Percentiles rank a stretch among this genome's conserved stretches.
phyloP scores from a whole-genome alignment of 2,888 invertebrate species.

The Choristoneura rosaceana region DNA sequence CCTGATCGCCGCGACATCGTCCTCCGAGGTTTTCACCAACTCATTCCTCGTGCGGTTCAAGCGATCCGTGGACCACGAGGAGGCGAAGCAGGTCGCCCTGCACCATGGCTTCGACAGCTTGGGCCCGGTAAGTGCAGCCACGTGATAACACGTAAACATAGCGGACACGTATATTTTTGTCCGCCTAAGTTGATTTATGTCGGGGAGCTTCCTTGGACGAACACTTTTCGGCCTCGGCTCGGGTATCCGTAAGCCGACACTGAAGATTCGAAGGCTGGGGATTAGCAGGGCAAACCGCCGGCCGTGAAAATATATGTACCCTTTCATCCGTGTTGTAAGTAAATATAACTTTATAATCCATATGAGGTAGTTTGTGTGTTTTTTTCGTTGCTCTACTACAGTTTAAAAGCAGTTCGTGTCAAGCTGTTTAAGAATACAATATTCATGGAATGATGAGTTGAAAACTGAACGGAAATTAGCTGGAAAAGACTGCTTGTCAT shows the following conservation, averaged over 20 bases:
- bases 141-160: conserved; percentile 82
- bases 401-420: background rate
- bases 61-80: conserved; percentile 89
- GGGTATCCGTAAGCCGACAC: conserved; percentile 15
- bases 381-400: background rate
- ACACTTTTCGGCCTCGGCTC: conserved; percentile 1
- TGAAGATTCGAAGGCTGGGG: conserved; percentile 6
- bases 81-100: conserved; percentile 93
- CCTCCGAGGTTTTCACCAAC: conserved; percentile 95
- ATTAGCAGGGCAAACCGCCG: conserved; percentile 6
- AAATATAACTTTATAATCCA: background rate
- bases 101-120: conserved; percentile 97
- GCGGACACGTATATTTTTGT: conserved; percentile 49
- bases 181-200: conserved; percentile 20
- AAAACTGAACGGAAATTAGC: background rate
- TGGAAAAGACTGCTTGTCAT: background rate
- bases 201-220: background rate
- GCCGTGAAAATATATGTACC: conserved; percentile 6
- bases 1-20: conserved; percentile 73
- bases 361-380: background rate
- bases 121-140: conserved; percentile 93
- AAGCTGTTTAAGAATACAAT: background rate
- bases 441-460: background rate
- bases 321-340: background rate
- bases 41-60: conserved; percentile 96